Conservation (phyloP, 2,888 invertebrate genomes). For the Microctonus brassicae region DNA sequence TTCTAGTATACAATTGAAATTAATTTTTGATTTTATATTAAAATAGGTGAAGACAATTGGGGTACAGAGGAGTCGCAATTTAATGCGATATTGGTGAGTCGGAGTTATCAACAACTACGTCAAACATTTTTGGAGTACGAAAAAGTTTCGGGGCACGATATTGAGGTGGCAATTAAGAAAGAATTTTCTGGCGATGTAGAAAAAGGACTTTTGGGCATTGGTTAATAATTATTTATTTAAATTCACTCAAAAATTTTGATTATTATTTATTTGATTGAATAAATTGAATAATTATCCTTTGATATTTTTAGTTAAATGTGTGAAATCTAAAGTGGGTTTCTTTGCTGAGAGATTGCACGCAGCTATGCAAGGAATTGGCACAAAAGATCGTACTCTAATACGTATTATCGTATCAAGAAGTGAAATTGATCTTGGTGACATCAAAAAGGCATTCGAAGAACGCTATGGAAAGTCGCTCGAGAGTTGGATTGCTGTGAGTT, state of each 20-base stretch:
- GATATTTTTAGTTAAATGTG: slow-evolving; percentile 79
- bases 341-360: slow-evolving; percentile 92
- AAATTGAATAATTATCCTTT: slow-evolving; percentile 30
- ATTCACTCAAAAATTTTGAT: slow-evolving; percentile 1
- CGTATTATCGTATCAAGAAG: slow-evolving; percentile 92
- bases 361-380: slow-evolving; percentile 91
- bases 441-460: slow-evolving; percentile 89
- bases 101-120: slow-evolving; percentile 90
- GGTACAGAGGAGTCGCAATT: slow-evolving; percentile 93
- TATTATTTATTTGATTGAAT: too few relatives aligned
- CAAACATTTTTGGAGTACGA: slow-evolving; percentile 89
- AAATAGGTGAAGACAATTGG: slow-evolving; percentile 81
- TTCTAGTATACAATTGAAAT: not conserved
- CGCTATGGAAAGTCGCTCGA: slow-evolving; percentile 87
- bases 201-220: slow-evolving; percentile 89
- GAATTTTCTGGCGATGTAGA: slow-evolving; percentile 91
- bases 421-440: slow-evolving; percentile 92
- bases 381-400: slow-evolving; percentile 92
- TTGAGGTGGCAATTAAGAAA: slow-evolving; percentile 86
- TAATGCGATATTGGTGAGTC: slow-evolving; percentile 86
- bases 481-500: slow-evolving; percentile 87
- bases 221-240: slow-evolving; percentile 71
- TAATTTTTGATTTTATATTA: slow-evolving; percentile 1
- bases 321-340: slow-evolving; percentile 90
- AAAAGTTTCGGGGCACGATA: slow-evolving; percentile 83